A percentile compares a stretch with the other conserved stretches of the same genome.
Evolutionary conservation across 2,797 vertebrate genomes (phyloP).

Genomic region (Agapornis canus): DNA sequence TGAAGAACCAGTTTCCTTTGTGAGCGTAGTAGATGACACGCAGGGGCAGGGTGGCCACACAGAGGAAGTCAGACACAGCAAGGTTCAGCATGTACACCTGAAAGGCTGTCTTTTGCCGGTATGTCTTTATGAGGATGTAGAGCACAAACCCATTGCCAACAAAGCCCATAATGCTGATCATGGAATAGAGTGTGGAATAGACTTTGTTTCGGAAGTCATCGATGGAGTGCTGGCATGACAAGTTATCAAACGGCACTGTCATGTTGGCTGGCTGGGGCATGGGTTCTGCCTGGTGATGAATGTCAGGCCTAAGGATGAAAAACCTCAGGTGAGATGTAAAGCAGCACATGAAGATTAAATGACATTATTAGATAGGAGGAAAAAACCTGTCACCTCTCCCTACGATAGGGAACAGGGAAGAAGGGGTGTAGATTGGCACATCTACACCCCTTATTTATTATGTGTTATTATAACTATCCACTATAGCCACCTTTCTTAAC

Average conservation of each 20-base stretch:
- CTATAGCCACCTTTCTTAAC: neutral
- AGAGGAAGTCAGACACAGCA: conserved; percentile 89
- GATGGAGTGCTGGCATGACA: conserved; percentile 72
- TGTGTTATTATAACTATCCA: accelerated
- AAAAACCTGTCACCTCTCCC: accelerated
- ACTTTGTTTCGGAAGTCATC: conserved; percentile 92
- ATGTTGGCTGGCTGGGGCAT: neutral
- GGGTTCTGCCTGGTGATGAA: neutral
- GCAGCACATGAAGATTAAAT: neutral
- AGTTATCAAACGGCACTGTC: neutral
- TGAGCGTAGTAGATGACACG: conserved; percentile 88
- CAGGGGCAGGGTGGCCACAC: conserved; percentile 89
- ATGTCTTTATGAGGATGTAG: conserved; percentile 83
- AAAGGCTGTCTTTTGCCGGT: conserved; percentile 84
- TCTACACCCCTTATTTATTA: no score
- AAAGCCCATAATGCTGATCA: conserved; percentile 88
- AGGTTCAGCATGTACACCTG: conserved; percentile 94
- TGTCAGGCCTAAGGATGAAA: neutral
- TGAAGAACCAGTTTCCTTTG: conserved; percentile 86
- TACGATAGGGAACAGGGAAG: neutral
- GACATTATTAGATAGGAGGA: neutral
- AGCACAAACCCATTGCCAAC: conserved; percentile 88
- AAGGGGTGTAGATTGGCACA: neutral
- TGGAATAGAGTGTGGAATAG: conserved; percentile 88
- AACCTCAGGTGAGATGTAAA: neutral